Conservation (phyloP, 2,888 invertebrate species). For the Coelopa pilipes region DNA sequence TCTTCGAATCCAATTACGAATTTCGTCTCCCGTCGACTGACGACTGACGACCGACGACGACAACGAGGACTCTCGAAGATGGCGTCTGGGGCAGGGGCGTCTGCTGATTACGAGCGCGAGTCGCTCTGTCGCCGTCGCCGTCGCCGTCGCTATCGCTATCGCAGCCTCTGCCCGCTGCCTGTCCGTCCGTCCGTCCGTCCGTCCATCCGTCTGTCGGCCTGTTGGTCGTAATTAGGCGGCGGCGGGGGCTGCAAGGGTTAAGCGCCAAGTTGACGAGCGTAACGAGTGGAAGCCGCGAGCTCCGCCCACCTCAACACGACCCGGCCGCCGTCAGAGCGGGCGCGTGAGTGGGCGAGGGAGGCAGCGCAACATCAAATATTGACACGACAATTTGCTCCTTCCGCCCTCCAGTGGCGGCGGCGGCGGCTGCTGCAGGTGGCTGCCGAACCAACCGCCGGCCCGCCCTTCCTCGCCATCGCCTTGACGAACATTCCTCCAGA, state of each 20-base stretch:
- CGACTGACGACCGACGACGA: background rate
- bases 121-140: background rate
- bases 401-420: constrained; percentile 17
- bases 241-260: background rate
- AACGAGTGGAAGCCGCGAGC: too few relatives aligned
- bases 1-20: too few relatives aligned
- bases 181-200: background rate
- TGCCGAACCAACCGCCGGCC: background rate
- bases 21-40: too few relatives aligned
- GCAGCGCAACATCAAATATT: constrained; percentile 26
- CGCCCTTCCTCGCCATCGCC: background rate
- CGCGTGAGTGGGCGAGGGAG: constrained; percentile 9
- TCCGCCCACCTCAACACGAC: too few relatives aligned
- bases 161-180: background rate
- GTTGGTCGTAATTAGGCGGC: background rate
- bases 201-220: background rate
- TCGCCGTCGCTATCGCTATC: background rate
- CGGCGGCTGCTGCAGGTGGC: constrained; percentile 1
- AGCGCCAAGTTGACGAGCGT: too few relatives aligned
- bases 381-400: background rate
- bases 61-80: background rate
- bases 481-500: background rate
- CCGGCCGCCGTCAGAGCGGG: too few relatives aligned
- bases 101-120: background rate
- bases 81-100: background rate